Percentiles rank a stretch among this genome's conserved stretches.
phyloP scores from a whole-genome alignment of 2,888 invertebrate genomes.

The Calameuta filiformis region DNA sequence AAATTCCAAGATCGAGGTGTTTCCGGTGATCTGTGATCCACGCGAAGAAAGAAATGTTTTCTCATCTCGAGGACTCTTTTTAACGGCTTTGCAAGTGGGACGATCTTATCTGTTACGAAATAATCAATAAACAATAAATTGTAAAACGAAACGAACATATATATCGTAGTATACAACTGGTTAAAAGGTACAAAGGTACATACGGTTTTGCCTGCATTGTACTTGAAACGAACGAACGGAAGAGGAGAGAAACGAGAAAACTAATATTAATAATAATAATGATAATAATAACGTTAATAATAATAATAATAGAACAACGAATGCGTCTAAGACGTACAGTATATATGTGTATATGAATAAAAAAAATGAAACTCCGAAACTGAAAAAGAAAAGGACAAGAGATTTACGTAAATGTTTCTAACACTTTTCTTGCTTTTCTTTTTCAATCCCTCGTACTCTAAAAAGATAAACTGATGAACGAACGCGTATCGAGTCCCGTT shows the following conservation, averaged over 20 bases:
- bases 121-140: not conserved
- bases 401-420: slow-evolving; percentile 14
- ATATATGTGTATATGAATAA: slow-evolving; percentile 21
- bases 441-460: not conserved
- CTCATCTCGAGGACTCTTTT: slow-evolving; percentile 18
- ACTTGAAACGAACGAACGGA: slow-evolving; percentile 46
- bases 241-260: slow-evolving; percentile 7
- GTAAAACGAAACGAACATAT: slow-evolving; percentile 5
- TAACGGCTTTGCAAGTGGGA: not conserved
- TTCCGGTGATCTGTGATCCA: not conserved
- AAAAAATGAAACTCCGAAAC: slow-evolving; percentile 31
- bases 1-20: not conserved
- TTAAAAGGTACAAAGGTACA: slow-evolving; percentile 46
- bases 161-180: slow-evolving; percentile 15
- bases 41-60: not conserved
- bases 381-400: slow-evolving; percentile 28
- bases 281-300: slow-evolving; percentile 12
- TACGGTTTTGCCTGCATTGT: slow-evolving; percentile 49
- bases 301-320: slow-evolving; percentile 24
- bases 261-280: not conserved
- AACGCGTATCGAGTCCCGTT: slow-evolving; percentile 25
- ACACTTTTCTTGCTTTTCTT: not conserved
- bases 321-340: slow-evolving; percentile 24
- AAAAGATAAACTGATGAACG: not conserved
- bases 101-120: slow-evolving; percentile 1